Evolutionary conservation across 2,113 vertebrate genomes (phyloP).

Genomic region (Delphinapterus leucas): DNA sequence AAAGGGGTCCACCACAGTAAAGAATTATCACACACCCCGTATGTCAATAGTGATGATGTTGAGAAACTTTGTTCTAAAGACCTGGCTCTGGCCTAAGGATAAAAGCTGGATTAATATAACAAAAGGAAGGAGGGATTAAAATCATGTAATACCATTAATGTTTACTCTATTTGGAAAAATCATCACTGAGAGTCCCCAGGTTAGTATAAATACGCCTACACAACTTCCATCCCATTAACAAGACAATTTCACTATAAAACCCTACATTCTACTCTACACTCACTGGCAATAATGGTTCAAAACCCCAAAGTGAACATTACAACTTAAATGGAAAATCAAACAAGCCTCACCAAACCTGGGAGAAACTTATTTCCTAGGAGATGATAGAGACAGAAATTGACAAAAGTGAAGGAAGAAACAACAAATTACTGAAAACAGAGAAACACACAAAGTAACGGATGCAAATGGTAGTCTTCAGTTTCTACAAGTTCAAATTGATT

Average conservation of each 20-base stretch:
- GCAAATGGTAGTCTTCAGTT: background rate
- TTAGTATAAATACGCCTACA: background rate
- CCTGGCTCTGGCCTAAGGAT: background rate
- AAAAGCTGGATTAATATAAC: background rate
- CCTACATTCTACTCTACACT: background rate
- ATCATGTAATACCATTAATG: background rate
- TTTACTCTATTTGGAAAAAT: background rate
- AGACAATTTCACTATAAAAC: background rate
- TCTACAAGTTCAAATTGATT: background rate
- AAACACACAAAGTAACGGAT: background rate
- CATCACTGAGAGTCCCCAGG: background rate
- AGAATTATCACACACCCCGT: background rate
- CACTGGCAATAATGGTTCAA: background rate
- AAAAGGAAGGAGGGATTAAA: background rate
- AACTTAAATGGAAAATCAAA: background rate
- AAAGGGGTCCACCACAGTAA: background rate
- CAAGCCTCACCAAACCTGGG: background rate
- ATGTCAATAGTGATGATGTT: background rate
- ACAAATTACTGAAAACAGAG: background rate
- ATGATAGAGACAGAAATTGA: background rate
- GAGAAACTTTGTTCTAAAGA: background rate
- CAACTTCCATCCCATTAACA: background rate
- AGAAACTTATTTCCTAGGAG: background rate
- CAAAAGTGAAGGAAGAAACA: background rate
- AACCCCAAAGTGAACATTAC: background rate